Base-by-base conservation (phyloP, 2,888 invertebrate species). In the Lottia gigantea region DNA sequence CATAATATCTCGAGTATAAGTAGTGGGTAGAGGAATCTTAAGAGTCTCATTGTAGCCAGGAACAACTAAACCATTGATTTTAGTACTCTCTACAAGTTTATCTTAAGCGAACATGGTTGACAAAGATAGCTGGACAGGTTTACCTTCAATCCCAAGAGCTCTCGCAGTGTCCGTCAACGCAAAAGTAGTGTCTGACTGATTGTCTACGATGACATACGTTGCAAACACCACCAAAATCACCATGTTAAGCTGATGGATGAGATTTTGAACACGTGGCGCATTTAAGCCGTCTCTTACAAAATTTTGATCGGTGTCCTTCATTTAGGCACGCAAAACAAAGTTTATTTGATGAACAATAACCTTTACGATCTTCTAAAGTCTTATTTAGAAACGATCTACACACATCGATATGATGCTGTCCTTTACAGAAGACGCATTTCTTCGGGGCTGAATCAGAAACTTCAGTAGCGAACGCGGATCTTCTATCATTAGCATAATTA, bases 1-100 rank as follows among this genome's bases (percentile, higher is more conserved):
- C 65, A 79, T 77, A 12, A 70, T 62, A 31, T 49, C 62, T 31
- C 77, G n/a, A n/a, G n/a, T n/a, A n/a, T n/a, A n/a, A n/a, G n/a
- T n/a, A n/a, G n/a, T n/a, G n/a, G n/a, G n/a, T n/a, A n/a, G n/a
- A n/a, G n/a, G n/a, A n/a, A n/a, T n/a, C n/a, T n/a, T n/a, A n/a
- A n/a, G n/a, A n/a, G n/a, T n/a, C n/a, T n/a, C n/a, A n/a, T n/a
- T n/a, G n/a, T n/a, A n/a, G n/a, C n/a, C n/a, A n/a, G n/a, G n/a
- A n/a, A n/a, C n/a, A n/a, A n/a, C n/a, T n/a, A n/a, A n/a, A n/a
- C n/a, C n/a, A n/a, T n/a, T n/a, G n/a, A n/a, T n/a, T n/a, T n/a
- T n/a, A n/a, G n/a, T n/a, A n/a, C n/a, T n/a, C n/a, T n/a, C n/a
- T n/a, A n/a, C n/a, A n/a, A n/a, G n/a, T n/a, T n/a, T n/a, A n/a